Base-by-base conservation (phyloP, 2,888 invertebrate genomes). In the Micoletzkya japonica region DNA sequence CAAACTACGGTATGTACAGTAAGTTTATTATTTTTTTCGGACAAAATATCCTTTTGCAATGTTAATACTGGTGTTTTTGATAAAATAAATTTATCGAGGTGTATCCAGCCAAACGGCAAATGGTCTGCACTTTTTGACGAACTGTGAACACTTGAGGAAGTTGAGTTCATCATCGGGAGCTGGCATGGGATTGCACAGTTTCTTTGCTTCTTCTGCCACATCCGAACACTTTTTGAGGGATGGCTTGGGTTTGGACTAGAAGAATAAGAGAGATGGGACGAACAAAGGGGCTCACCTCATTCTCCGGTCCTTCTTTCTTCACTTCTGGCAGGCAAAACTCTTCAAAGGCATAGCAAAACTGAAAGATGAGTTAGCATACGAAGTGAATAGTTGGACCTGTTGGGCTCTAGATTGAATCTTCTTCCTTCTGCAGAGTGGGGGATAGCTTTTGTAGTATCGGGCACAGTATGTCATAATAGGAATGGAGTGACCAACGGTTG, bases 301-400 rank as follows among this genome's bases (percentile, higher is more conserved):
- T 14, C 26, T 56, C 20, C 10, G 10, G 14, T 26, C n/a, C 24
- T 56, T 10, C 17, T 56, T 56, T 56, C 14, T 56, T 24, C 14
- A 24, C 10, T 10, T 56, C 26, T 20, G 56, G 56, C 14, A 56
- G 26, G 24, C 56, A 56, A 26, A 56, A 56, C n/a, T 26, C 24
- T 17, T 56, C 56, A 24, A 56, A 56, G 14, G 56, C 56, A 24
- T 17, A 56, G 24, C 56, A 56, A 26, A 56, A 56, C 56, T 56
- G 56, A 17, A 56, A 56, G n/a, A n/a, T n/a, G n/a, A 56, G 56
- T 10, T 17, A 26, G 26, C n/a, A 56, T 56, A 17, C n/a, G 56
- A 14, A 24, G 24, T 24, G n/a, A 24, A 10, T 24, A 17, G n/a
- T 56, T 24, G 26, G 10, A 17, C 26, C 56, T 24, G n/a, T 56